Conservation (phyloP, 2,888 invertebrate genomes). For the Archaeoteleia sp. region DNA sequence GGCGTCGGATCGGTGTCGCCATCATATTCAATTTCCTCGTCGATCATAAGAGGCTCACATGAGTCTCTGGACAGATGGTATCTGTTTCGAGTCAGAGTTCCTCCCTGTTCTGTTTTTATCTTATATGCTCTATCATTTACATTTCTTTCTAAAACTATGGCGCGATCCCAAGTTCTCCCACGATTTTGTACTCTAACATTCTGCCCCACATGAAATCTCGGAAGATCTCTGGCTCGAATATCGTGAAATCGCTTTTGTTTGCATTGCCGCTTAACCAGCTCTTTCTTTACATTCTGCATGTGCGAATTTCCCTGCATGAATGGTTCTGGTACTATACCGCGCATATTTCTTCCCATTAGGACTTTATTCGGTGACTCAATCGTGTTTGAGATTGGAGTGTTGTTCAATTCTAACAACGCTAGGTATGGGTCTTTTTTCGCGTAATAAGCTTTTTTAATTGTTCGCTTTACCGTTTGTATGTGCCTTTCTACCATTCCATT, state of each 20-base stretch:
- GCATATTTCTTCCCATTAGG: constrained; percentile 16
- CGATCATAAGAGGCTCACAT: no score
- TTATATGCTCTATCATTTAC: constrained; percentile 13
- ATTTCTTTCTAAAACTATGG: constrained; percentile 1
- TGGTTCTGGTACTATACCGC: constrained; percentile 10
- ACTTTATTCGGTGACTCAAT: constrained; percentile 16
- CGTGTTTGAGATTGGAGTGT: constrained; percentile 4
- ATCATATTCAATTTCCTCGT: no score
- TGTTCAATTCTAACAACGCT: constrained; percentile 8
- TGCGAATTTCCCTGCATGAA: background rate
- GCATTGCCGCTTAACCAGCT: constrained; percentile 13
- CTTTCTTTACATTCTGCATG: background rate
- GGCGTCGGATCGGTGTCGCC: no score
- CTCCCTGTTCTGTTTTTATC: constrained; percentile 13
- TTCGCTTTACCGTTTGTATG: constrained; percentile 28
- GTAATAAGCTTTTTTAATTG: constrained; percentile 11
- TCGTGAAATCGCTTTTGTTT: constrained; percentile 31
- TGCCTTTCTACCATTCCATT: constrained; percentile 13
- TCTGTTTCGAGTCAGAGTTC: constrained; percentile 18
- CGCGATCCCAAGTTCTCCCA: constrained; percentile 16
- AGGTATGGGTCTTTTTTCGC: constrained; percentile 21
- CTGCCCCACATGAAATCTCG: constrained; percentile 11
- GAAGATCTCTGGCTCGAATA: constrained; percentile 21
- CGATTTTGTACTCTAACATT: constrained; percentile 28
- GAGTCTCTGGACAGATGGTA: constrained; percentile 1